Evolutionary conservation across 2,888 invertebrate species (phyloP).

Genomic region (Cheilosia vernalis): DNA sequence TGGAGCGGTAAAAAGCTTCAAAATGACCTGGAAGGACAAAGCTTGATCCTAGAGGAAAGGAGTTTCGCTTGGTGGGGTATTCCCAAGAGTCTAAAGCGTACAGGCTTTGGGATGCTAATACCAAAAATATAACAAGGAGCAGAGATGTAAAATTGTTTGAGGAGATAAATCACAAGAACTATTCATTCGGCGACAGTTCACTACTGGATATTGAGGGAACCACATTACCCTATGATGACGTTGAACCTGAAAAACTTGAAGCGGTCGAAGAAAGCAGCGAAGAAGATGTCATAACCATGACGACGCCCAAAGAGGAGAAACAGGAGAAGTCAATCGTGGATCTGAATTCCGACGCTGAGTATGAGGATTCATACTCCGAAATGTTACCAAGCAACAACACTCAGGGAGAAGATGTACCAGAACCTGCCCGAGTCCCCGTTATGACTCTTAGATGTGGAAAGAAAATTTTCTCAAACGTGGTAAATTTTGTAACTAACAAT

Average conservation of each 20-base stretch:
- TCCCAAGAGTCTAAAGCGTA: conserved; percentile 52
- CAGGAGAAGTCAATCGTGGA: not conserved
- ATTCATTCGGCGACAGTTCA: too few species aligned
- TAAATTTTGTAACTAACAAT: too few species aligned
- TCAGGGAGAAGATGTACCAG: too few species aligned
- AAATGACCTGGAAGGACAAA: conserved; percentile 20
- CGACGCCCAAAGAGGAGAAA: not conserved
- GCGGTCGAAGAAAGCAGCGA: too few species aligned
- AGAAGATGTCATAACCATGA: not conserved
- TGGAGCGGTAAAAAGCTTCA: conserved; percentile 35
- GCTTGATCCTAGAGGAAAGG: conserved; percentile 33
- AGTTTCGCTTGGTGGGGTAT: conserved; percentile 46
- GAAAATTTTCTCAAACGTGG: too few species aligned
- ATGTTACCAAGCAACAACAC: not conserved
- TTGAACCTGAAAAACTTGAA: not conserved
- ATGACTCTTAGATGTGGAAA: too few species aligned
- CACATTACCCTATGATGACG: not conserved
- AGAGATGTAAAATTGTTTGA: too few species aligned
- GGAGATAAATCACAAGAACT: too few species aligned
- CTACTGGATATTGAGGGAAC: too few species aligned
- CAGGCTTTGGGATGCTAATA: conserved; percentile 30
- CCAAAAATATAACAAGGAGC: too few species aligned
- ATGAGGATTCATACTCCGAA: not conserved
- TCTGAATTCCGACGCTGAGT: not conserved
- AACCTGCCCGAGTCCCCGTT: too few species aligned